A percentile compares a stretch with the other conserved stretches of the same genome.
Evolutionary conservation across 1,140 invertebrate genomes (phyloP).

Genomic region (Diachasma alloeum): DNA sequence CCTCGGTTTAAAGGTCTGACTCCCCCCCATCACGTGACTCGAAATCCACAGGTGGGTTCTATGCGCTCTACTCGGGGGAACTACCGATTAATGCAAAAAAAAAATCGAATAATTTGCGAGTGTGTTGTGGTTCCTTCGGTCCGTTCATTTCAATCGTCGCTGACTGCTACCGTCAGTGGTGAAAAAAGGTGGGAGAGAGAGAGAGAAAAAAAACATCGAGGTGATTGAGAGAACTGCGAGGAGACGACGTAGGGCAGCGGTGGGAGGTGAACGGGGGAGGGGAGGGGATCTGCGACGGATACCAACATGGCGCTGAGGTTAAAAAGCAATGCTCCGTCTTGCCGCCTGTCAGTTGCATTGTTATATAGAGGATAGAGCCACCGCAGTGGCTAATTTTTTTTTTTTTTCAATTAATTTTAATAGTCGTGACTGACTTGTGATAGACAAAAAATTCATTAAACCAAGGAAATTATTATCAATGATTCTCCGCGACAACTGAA

Average conservation of each 20-base stretch:
- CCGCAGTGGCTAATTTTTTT: constrained; percentile 34
- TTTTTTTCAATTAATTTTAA: constrained; percentile 19
- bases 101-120: not conserved
- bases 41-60: too few relatives aligned
- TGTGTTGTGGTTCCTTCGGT: too few relatives aligned
- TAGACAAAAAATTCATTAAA: too few relatives aligned
- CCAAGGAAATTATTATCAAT: too few relatives aligned
- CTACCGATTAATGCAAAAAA: too few relatives aligned
- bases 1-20: too few relatives aligned
- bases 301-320: constrained; percentile 55
- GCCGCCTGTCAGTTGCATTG: constrained; percentile 42
- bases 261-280: too few relatives aligned
- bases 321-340: constrained; percentile 52
- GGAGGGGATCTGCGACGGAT: not conserved
- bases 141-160: not conserved
- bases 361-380: constrained; percentile 34
- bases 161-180: not conserved
- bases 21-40: too few relatives aligned
- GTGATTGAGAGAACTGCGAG: too few relatives aligned
- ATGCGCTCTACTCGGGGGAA: too few relatives aligned
- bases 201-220: not conserved
- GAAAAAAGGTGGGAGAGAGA: not conserved
- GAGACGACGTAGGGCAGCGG: too few relatives aligned
- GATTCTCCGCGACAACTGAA: too few relatives aligned
- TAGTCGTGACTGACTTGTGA: constrained; percentile 18